Evolutionary conservation across 2,113 vertebrate genomes (phyloP).

Genomic region (Phodopus roborovskii): DNA sequence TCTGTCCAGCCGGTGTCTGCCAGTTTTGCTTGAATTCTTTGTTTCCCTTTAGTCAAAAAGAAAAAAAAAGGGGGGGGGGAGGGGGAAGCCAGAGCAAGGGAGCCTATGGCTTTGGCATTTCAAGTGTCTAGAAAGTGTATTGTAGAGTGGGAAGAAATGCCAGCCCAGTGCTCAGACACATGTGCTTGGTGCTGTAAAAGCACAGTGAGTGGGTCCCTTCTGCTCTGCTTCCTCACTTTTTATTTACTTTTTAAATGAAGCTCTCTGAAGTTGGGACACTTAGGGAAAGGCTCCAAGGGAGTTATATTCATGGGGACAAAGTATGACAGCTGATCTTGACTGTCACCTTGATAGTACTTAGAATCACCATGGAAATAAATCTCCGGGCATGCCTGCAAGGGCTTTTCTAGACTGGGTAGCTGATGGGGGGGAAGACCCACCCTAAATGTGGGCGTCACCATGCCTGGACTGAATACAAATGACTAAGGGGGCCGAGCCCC

Average conservation of each 20-base stretch:
- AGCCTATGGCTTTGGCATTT: neutral
- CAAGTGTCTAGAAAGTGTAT: neutral
- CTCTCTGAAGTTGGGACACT: neutral
- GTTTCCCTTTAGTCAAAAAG: neutral
- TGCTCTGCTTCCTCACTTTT: neutral
- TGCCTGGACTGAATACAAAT: neutral
- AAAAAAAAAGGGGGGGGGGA: too few relatives aligned
- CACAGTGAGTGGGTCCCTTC: neutral
- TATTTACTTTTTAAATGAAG: neutral
- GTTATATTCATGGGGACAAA: neutral
- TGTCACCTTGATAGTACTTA: neutral
- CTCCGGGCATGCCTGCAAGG: neutral
- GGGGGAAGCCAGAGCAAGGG: fast-evolving
- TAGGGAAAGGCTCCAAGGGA: neutral
- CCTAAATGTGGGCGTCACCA: neutral
- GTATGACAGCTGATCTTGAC: neutral
- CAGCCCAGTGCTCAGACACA: neutral
- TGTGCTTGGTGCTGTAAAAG: neutral
- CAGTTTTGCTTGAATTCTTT: neutral
- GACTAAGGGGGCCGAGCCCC: neutral
- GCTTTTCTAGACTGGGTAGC: neutral
- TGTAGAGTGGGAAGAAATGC: neutral
- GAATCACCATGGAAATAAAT: neutral
- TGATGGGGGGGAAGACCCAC: too few relatives aligned
- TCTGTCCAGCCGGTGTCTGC: neutral